Conservation (phyloP, 2,797 vertebrate genomes). For the Acridotheres tristis region DNA sequence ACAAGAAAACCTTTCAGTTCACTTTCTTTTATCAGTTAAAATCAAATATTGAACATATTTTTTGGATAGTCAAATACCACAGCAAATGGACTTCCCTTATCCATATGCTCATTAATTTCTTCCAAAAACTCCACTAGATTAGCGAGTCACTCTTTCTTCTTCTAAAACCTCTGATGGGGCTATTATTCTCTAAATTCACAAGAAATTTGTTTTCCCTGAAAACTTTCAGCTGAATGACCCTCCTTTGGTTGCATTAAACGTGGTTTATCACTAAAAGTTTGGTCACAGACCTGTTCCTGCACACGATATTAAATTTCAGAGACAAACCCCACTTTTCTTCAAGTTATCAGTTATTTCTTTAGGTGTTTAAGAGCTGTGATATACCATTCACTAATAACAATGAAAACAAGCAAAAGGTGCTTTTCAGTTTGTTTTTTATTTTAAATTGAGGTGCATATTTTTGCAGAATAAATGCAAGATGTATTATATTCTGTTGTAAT, state of each 20-base stretch:
- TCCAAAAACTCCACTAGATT: neutral
- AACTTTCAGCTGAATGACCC: neutral
- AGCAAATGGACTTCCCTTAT: neutral
- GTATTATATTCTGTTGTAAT: neutral
- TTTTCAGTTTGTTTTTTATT: neutral
- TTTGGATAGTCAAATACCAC: neutral
- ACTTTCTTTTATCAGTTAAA: neutral
- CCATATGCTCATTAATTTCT: constrained; percentile 15
- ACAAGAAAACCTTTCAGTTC: neutral
- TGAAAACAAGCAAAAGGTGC: neutral
- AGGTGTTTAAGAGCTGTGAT: neutral
- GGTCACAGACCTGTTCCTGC: neutral
- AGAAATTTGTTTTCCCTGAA: neutral
- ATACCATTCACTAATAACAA: neutral
- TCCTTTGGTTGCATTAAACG: neutral
- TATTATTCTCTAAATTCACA: neutral
- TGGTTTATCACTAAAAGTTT: neutral
- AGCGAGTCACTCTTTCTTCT: neutral
- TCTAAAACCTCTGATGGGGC: neutral
- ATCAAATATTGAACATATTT: neutral
- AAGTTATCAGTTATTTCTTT: neutral
- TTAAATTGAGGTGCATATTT: neutral
- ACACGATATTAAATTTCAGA: neutral
- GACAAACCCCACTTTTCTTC: neutral
- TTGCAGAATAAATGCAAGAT: neutral